phyloP scores from a whole-genome alignment of 2,888 invertebrate genomes.

The Eupelmus urozonus region DNA sequence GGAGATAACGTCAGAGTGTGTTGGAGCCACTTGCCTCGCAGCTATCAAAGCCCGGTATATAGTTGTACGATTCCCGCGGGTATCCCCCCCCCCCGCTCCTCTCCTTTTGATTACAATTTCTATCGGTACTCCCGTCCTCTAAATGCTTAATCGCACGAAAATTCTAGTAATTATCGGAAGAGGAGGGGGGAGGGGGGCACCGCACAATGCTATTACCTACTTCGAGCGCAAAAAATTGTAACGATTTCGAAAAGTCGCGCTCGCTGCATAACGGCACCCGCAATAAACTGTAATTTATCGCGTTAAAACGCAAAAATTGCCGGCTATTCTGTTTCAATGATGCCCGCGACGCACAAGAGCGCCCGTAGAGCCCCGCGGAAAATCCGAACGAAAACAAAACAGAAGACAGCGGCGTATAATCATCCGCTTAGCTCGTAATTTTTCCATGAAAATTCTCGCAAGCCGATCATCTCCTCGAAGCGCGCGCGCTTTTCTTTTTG shows the following conservation, averaged over 20 bases:
- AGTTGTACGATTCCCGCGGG: neutral
- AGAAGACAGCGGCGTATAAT: neutral
- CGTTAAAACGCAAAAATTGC: neutral
- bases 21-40: too few relatives aligned
- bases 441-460: conserved; percentile 35
- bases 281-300: conserved; percentile 14
- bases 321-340: neutral
- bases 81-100: too few relatives aligned
- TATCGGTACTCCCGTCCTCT: neutral
- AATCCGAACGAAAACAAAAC: too few relatives aligned
- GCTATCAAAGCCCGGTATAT: too few relatives aligned
- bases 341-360: too few relatives aligned
- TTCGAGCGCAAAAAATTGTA: too few relatives aligned
- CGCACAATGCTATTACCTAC: too few relatives aligned
- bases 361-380: too few relatives aligned
- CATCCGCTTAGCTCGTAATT: conserved; percentile 1
- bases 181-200: too few relatives aligned
- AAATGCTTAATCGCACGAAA: conserved; percentile 30
- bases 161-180: conserved; percentile 27
- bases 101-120: conserved; percentile 29
- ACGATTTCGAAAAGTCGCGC: too few relatives aligned
- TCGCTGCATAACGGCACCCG: neutral
- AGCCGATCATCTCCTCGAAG: conserved; percentile 27
- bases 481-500: neutral
- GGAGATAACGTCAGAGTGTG: too few relatives aligned